A percentile compares a stretch with the other conserved stretches of the same genome.
Conservation (phyloP, 2,888 invertebrate genomes). For the Parnassius mnemosyne region DNA sequence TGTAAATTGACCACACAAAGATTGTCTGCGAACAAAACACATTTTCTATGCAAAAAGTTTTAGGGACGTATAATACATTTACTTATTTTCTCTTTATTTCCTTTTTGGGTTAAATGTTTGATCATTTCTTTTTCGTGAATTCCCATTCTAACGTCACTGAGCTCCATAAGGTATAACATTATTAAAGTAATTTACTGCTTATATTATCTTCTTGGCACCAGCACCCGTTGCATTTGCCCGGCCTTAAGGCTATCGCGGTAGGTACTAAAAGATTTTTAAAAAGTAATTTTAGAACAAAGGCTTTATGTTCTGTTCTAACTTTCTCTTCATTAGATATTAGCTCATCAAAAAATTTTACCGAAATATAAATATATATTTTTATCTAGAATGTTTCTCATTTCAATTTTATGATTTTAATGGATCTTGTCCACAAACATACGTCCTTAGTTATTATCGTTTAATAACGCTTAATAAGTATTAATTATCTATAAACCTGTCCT, state of each 20-base stretch:
- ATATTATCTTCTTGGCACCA: constrained; percentile 21
- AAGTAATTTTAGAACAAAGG: constrained; percentile 19
- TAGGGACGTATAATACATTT: neutral
- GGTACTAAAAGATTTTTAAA: constrained; percentile 17
- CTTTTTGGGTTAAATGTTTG: neutral
- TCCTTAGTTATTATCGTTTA: too few relatives aligned
- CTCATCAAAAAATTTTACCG: too few relatives aligned
- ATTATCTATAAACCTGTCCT: too few relatives aligned
- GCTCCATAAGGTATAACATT: constrained; percentile 15
- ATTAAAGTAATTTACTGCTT: constrained; percentile 17
- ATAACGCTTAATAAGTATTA: too few relatives aligned
- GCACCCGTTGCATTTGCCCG: constrained; percentile 16
- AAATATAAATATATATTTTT: too few relatives aligned
- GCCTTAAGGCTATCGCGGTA: constrained; percentile 12
- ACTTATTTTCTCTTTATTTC: neutral
- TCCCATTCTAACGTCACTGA: constrained; percentile 6
- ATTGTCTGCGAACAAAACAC: neutral
- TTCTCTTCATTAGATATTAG: constrained; percentile 2
- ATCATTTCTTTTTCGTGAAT: neutral
- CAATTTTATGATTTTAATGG: too few relatives aligned
- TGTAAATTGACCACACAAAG: too few relatives aligned
- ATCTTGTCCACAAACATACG: too few relatives aligned
- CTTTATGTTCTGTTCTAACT: constrained; percentile 19
- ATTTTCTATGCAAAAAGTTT: neutral
- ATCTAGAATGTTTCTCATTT: too few relatives aligned